Evolutionary conservation across 2,888 invertebrate species (phyloP).

Genomic region (Eugnorisma glareosa): DNA sequence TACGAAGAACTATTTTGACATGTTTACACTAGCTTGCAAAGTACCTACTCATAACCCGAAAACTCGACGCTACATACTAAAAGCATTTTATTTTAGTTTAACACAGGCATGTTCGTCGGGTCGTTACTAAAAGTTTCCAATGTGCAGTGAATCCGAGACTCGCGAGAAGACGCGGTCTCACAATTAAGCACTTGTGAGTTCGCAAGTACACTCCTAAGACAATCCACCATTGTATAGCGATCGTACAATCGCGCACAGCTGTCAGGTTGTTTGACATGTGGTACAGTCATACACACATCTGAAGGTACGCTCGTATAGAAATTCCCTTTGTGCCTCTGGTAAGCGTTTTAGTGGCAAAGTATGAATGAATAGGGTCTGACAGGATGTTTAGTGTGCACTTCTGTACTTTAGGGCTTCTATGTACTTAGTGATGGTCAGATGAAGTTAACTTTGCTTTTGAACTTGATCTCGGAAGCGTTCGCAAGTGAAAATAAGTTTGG

Average conservation of each 20-base stretch:
- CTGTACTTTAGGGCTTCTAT: slow-evolving; percentile 72
- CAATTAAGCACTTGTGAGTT: slow-evolving; percentile 67
- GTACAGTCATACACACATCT: slow-evolving; percentile 54
- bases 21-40: slow-evolving; percentile 26
- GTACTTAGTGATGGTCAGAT: slow-evolving; percentile 64
- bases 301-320: slow-evolving; percentile 71
- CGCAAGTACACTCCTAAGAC: slow-evolving; percentile 65
- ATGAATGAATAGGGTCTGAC: slow-evolving; percentile 81
- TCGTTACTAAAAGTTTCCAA: slow-evolving; percentile 53
- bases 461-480: slow-evolving; percentile 48
- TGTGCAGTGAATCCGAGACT: slow-evolving; percentile 52
- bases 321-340: slow-evolving; percentile 73
- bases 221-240: slow-evolving; percentile 71
- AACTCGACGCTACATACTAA: slow-evolving; percentile 37
- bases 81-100: slow-evolving; percentile 60
- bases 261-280: slow-evolving; percentile 66
- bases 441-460: slow-evolving; percentile 65
- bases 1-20: slow-evolving; percentile 35
- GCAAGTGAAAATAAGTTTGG: slow-evolving; percentile 52
- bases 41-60: slow-evolving; percentile 49
- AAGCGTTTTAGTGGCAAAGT: slow-evolving; percentile 73
- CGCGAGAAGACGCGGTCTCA: slow-evolving; percentile 57
- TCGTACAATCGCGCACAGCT: slow-evolving; percentile 69
- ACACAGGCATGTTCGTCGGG: slow-evolving; percentile 43
- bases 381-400: slow-evolving; percentile 74